Evolutionary conservation across 1,140 invertebrate genomes (phyloP).

Genomic region (Eulimnadia texana): DNA sequence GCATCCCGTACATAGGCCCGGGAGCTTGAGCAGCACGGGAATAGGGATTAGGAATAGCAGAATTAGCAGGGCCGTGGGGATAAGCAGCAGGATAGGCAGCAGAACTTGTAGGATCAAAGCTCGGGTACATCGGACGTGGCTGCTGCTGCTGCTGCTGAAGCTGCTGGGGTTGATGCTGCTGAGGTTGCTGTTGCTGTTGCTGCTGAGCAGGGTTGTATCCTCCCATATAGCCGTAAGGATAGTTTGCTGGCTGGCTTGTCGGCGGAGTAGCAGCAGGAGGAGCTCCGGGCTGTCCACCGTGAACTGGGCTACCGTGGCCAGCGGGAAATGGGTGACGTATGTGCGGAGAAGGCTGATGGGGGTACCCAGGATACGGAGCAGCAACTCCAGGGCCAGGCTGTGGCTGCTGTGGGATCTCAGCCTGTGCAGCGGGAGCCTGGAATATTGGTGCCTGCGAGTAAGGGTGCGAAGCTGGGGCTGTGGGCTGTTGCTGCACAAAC

Average conservation of each 20-base stretch:
- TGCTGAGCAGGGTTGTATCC: neutral
- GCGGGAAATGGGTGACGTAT: neutral
- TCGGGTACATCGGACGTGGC: neutral
- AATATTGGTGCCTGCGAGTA: neutral
- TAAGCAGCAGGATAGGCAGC: neutral
- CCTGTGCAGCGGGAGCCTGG: neutral
- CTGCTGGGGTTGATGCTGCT: neutral
- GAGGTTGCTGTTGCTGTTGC: neutral
- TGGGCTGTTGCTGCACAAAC: neutral
- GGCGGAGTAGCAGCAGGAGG: neutral
- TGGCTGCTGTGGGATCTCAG: neutral
- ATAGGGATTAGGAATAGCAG: neutral
- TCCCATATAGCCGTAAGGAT: neutral
- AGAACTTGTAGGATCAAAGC: neutral
- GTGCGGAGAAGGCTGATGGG: neutral
- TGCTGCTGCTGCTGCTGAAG: neutral
- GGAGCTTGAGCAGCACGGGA: neutral
- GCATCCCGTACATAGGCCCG: neutral
- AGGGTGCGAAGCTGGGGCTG: conserved; percentile 3
- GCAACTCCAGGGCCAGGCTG: neutral
- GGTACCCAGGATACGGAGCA: neutral
- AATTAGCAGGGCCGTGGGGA: neutral
- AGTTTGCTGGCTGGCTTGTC: neutral
- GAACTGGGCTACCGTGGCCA: neutral
- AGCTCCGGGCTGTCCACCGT: neutral